phyloP scores from a whole-genome alignment of 2,797 vertebrate genomes.

The Platyrinchus mystaceus region DNA sequence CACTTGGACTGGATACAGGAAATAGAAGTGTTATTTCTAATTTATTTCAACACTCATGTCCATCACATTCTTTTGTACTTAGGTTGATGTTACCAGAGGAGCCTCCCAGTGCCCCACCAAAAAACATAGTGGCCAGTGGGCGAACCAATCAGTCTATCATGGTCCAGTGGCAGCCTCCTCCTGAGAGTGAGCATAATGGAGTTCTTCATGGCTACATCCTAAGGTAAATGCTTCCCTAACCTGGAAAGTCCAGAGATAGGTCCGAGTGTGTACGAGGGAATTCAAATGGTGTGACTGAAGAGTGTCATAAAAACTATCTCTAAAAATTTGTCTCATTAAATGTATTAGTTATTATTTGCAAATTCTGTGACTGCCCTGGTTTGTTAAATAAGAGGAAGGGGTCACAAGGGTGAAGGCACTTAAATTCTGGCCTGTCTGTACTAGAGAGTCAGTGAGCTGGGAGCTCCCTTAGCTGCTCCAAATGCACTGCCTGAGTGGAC shows the following conservation, averaged over 20 bases:
- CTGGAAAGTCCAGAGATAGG: neutral
- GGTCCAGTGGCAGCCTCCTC: slow-evolving; percentile 97
- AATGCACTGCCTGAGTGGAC: neutral
- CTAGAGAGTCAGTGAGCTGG: neutral
- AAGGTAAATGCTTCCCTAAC: slow-evolving; percentile 74
- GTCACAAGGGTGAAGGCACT: neutral
- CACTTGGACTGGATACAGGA: neutral
- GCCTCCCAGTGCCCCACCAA: slow-evolving; percentile 91
- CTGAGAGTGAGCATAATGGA: slow-evolving; percentile 92
- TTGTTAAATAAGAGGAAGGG: neutral
- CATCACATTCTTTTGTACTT: neutral
- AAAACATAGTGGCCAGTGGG: slow-evolving; percentile 95
- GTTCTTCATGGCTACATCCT: slow-evolving; percentile 91
- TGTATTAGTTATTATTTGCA: neutral
- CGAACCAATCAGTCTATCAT: slow-evolving; percentile 97
- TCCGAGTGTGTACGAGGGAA: neutral
- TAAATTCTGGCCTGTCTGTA: neutral
- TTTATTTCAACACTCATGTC: neutral
- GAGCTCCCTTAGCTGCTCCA: neutral
- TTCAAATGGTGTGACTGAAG: neutral
- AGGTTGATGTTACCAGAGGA: slow-evolving; percentile 94
- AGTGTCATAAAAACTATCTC: neutral
- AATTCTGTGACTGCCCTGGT: neutral
- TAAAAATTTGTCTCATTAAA: neutral
- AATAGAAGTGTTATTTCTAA: neutral